Base-by-base conservation (phyloP, 1,140 invertebrate genomes). In the Drosophila serrata region DNA sequence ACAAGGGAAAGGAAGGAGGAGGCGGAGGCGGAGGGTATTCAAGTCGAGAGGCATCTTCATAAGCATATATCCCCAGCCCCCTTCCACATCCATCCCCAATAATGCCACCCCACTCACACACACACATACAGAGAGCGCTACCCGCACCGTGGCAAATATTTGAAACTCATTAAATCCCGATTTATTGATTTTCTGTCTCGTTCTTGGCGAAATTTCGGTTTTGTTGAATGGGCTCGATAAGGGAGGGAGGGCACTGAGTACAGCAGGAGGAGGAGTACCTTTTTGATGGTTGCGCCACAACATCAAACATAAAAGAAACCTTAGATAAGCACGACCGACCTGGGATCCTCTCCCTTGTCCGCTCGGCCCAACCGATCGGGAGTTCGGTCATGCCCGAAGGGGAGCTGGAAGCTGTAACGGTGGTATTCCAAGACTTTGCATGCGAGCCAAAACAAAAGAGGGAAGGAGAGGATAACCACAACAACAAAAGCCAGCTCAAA, bases 181-280 rank as follows among this genome's bases (percentile, higher is more conserved):
- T 82, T 87, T 86, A 86, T 86, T 86, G 82, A 86, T 86, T 86
- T 86, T 87, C 82, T 82, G 82, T 79, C 82, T 67, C 33, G 24
- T 42, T 60, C 59, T 61, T 22, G 40, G 35, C 67, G 13, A 56
- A 68, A 68, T 61, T 76, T 56, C n/a, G 31, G 64, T 60, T 60
- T 40, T 46, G 43, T 49, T 49, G 35, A 59, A 42, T 42, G 8
- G 45, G 31, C 27, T 64, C 37, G 27, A 42, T 56, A 57, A 57
- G 55, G 55, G 22, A 57, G 55, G 55, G 22, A 39, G 55, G 55
- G 2, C 8, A 37, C 19, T 6, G 9, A n/a, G n/a, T 8, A 19
- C 6, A 27, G 42, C 4, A 19, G 60, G 5, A 24, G 17, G 6
- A 22, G 37, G 24, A 45, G 15, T 40, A 37, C 58, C 7, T 33